Evolutionary conservation across 2,888 invertebrate species (phyloP).

Genomic region (Nezara viridula): DNA sequence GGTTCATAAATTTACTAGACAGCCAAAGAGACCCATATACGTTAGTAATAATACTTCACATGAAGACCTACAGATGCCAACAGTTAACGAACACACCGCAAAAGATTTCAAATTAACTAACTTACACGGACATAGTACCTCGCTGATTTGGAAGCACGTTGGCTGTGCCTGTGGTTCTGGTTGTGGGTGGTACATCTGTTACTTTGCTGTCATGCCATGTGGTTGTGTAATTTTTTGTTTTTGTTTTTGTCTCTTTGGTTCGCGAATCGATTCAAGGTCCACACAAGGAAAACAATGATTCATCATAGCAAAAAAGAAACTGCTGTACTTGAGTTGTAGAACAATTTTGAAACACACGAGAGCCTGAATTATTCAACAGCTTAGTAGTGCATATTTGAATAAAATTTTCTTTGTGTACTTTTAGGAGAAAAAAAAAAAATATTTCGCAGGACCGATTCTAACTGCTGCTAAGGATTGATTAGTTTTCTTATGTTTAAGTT

Average conservation of each 20-base stretch:
- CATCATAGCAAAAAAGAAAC: neutral
- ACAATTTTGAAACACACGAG: slow-evolving; percentile 19
- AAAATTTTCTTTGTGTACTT: neutral
- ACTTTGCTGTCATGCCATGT: neutral
- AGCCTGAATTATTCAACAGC: slow-evolving; percentile 1
- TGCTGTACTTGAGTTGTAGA: neutral
- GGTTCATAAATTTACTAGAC: too few species aligned
- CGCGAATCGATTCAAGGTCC: slow-evolving; percentile 7
- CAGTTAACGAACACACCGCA: too few species aligned
- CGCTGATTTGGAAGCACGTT: too few species aligned
- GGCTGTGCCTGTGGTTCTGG: too few species aligned
- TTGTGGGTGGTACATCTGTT: too few species aligned
- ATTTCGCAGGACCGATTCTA: neutral
- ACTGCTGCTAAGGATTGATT: neutral
- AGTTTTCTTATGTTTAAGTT: neutral
- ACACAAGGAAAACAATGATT: neutral
- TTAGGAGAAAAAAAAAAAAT: neutral
- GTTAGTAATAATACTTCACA: too few species aligned
- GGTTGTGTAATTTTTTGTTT: too few species aligned
- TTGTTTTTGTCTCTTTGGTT: neutral
- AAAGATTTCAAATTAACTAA: too few species aligned
- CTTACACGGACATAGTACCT: too few species aligned
- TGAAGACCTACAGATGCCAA: too few species aligned
- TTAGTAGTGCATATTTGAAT: slow-evolving; percentile 25
- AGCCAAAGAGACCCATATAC: too few species aligned